phyloP scores from a whole-genome alignment of 1,140 invertebrate species.

The Zeugodacus cucurbitae region DNA sequence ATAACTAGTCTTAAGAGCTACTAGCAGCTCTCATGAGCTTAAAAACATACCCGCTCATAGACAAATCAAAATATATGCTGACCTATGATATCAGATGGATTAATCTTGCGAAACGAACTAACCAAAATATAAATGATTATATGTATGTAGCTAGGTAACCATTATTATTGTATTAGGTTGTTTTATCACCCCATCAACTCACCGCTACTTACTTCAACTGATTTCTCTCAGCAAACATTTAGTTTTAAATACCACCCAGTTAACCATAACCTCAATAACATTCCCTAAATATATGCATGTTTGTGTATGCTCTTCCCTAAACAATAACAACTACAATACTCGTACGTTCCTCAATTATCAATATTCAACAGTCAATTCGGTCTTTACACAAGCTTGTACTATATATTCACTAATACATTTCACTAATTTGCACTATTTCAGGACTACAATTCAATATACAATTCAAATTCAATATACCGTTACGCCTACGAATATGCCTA shows the following conservation, averaged over 20 bases:
- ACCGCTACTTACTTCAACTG: neutral
- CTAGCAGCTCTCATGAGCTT: no score
- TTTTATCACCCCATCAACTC: neutral
- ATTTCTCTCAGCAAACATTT: neutral
- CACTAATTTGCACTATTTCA: neutral
- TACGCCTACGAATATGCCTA: neutral
- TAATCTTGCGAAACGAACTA: no score
- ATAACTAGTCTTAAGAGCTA: no score
- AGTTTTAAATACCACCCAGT: no score
- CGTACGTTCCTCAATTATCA: no score
- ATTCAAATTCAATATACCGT: neutral
- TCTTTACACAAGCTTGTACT: neutral
- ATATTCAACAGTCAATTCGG: neutral
- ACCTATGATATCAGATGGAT: no score
- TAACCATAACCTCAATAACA: neutral
- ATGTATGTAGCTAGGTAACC: neutral
- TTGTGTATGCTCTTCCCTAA: neutral
- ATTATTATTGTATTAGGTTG: neutral
- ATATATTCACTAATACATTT: neutral
- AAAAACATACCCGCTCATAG: no score
- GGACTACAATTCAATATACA: neutral
- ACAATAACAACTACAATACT: neutral
- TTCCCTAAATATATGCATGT: neutral
- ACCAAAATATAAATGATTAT: no score
- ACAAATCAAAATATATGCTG: no score